Evolutionary conservation across 2,888 invertebrate genomes (phyloP).

Genomic region (Drosophila trichaetosa): DNA sequence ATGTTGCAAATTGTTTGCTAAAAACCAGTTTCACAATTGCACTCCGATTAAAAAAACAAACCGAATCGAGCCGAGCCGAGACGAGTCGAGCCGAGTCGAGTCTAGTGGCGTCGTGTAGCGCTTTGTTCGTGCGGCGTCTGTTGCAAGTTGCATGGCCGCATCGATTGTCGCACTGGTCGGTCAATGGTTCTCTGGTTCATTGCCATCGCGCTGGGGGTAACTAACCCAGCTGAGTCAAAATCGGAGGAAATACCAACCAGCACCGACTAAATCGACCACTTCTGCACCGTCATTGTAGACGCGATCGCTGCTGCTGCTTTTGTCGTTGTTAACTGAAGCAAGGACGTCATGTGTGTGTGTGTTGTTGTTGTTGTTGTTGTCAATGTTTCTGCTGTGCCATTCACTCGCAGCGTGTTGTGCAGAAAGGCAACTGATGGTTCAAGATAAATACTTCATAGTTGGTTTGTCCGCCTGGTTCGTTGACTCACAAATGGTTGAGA

Average conservation of each 20-base stretch:
- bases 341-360: conserved; percentile 58
- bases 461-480: conserved; percentile 63
- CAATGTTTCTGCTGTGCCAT: conserved; percentile 51
- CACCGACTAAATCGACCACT: conserved; percentile 45
- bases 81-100: conserved; percentile 3
- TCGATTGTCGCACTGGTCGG: conserved; percentile 72
- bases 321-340: conserved; percentile 67
- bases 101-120: conserved; percentile 17
- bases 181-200: conserved; percentile 85
- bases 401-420: conserved; percentile 45
- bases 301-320: conserved; percentile 28
- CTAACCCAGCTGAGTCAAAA: conserved; percentile 78
- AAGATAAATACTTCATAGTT: conserved; percentile 51
- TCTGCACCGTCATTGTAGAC: conserved; percentile 67
- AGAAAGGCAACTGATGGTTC: conserved; percentile 49
- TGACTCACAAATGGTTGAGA: conserved; percentile 65
- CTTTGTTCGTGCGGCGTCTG: conserved; percentile 47
- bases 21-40: conserved; percentile 65
- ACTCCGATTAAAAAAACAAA: background rate
- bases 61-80: conserved; percentile 6
- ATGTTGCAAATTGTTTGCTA: conserved; percentile 64
- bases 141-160: conserved; percentile 66
- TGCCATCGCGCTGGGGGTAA: conserved; percentile 85
- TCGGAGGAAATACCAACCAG: conserved; percentile 63
- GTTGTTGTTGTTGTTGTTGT: background rate